Percentiles rank a stretch among this genome's conserved stretches.
Conservation (phyloP, 92 coral and sea anemone genomes). For the Palythoa caribaeorum region DNA sequence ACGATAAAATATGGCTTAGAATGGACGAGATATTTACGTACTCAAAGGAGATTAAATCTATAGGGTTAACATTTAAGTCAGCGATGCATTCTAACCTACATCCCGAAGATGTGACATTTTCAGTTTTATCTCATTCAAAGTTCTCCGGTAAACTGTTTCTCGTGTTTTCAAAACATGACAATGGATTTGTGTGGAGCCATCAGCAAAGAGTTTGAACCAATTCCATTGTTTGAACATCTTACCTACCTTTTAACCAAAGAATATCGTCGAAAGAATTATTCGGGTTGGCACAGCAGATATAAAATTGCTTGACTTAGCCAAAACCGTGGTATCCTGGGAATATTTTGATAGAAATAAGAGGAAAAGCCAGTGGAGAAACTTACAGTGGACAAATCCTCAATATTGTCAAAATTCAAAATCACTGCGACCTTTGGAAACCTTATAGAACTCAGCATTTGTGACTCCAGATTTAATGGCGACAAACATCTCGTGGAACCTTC, state of each 20-base stretch:
- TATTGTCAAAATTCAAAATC: constrained; percentile 27
- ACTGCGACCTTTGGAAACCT: constrained; percentile 29
- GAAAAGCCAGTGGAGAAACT: constrained; percentile 33
- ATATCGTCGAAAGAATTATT: constrained; percentile 1
- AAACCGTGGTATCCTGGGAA: constrained; percentile 18
- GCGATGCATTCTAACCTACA: background rate
- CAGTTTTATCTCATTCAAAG: constrained; percentile 19
- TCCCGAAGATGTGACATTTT: constrained; percentile 9
- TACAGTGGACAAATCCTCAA: constrained; percentile 2
- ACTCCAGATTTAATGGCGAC: constrained; percentile 17
- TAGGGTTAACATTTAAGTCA: background rate
- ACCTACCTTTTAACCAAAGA: background rate
- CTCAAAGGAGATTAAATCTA: background rate
- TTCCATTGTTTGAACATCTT: constrained; percentile 12
- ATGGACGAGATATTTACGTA: background rate
- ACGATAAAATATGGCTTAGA: constrained; percentile 12
- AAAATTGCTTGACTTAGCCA: background rate
- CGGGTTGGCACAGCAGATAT: constrained; percentile 3
- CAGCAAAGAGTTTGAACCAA: constrained; percentile 6
- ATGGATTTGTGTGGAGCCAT: background rate
- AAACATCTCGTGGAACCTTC: constrained; percentile 35
- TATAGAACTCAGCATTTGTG: constrained; percentile 27
- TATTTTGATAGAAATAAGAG: background rate
- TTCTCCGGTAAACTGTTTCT: background rate
- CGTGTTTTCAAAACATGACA: constrained; percentile 13